Evolutionary conservation across 2,113 vertebrate species (phyloP).

Genomic region (Actenoides lindsayi): DNA sequence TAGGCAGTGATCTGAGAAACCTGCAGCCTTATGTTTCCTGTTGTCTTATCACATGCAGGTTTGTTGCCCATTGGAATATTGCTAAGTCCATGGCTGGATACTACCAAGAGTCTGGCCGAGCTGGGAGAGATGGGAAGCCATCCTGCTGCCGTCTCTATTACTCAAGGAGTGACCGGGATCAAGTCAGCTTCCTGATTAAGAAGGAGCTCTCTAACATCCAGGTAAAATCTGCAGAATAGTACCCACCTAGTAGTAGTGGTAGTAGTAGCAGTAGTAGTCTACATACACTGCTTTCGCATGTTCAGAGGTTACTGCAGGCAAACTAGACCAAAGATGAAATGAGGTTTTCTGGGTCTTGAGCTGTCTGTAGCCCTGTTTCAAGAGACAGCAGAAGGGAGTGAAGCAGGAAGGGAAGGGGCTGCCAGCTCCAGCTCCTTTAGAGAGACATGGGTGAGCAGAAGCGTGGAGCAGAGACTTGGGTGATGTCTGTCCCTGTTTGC

Average conservation of each 20-base stretch:
- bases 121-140: conserved; percentile 91
- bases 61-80: conserved; percentile 97
- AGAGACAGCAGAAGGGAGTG: not conserved
- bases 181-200: conserved; percentile 89
- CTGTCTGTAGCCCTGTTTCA: not conserved
- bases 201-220: conserved; percentile 86
- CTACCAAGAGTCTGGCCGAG: conserved; percentile 97
- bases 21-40: not conserved
- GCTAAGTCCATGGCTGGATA: conserved; percentile 97
- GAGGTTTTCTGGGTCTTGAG: not conserved
- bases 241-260: not conserved
- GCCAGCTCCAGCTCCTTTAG: not conserved
- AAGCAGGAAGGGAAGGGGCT: not conserved
- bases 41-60: conserved; percentile 72
- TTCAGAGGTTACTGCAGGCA: too few relatives aligned
- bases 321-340: not conserved
- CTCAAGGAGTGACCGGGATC: conserved; percentile 86
- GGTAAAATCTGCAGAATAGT: conserved; percentile 65
- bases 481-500: not conserved
- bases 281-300: too few relatives aligned
- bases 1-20: not conserved
- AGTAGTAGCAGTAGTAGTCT: not conserved
- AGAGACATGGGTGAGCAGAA: not conserved
- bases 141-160: conserved; percentile 94
- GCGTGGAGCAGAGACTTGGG: not conserved